A percentile compares a stretch with the other conserved stretches of the same genome.
Conservation (phyloP, 1,140 invertebrate genomes). For the Sinella curviseta region DNA sequence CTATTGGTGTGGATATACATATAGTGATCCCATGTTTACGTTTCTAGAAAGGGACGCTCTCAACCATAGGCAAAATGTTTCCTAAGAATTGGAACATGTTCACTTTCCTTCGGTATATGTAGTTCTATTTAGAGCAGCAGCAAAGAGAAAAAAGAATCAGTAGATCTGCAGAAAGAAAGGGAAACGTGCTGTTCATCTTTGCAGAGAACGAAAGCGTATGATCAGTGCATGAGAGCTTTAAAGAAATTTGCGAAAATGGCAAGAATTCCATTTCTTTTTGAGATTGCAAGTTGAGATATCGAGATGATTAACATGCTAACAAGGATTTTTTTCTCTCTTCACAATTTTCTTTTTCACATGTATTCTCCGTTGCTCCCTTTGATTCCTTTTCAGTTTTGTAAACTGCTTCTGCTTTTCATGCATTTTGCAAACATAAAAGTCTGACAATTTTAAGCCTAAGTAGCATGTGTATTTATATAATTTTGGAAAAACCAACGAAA, state of each 20-base stretch:
- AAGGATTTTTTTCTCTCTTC: neutral
- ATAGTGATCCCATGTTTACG: too few species aligned
- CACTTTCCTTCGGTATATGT: neutral
- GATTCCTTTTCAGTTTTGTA: too few species aligned
- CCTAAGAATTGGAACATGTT: neutral
- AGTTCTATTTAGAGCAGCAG: neutral
- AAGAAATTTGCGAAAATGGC: neutral
- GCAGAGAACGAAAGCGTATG: neutral
- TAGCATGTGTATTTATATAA: too few species aligned
- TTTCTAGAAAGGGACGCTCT: too few species aligned
- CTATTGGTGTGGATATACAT: too few species aligned
- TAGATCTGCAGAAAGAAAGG: neutral
- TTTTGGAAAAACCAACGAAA: too few species aligned
- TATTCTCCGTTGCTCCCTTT: neutral
- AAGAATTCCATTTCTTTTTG: neutral
- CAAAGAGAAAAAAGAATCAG: neutral
- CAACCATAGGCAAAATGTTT: too few species aligned
- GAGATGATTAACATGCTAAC: conserved; percentile 19
- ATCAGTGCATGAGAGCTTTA: neutral
- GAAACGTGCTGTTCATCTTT: neutral
- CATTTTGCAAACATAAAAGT: too few species aligned
- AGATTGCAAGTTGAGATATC: conserved; percentile 1
- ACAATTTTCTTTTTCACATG: neutral
- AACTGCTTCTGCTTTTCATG: too few species aligned
- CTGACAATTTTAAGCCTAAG: too few species aligned